These are phyloP conservation scores for Proteles cristata DNA, from an alignment of 2,113 vertebrate genomes.

Conservation along the genomic window DNA sequence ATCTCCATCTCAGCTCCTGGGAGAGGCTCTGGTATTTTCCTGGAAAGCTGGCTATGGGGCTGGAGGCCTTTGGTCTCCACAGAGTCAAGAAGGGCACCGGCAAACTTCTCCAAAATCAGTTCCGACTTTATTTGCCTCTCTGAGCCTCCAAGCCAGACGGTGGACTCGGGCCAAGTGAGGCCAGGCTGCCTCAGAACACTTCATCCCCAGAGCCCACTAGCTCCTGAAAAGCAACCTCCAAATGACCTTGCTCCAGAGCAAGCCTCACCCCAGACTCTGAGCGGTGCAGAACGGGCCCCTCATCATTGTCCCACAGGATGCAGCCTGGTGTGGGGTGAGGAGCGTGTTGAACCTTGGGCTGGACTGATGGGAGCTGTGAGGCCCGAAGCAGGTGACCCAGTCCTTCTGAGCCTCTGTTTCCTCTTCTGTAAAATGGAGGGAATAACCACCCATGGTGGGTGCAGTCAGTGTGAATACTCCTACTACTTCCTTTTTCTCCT, in stretches of 20 bases:
- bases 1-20: background rate
- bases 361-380: background rate
- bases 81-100: background rate
- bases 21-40: background rate
- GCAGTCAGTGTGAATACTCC: background rate
- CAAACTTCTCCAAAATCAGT: constrained; percentile 14
- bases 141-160: background rate
- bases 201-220: background rate
- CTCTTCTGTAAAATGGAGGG: background rate
- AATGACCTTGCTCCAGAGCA: background rate
- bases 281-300: background rate
- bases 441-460: background rate
- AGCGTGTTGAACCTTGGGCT: background rate
- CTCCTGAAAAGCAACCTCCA: background rate
- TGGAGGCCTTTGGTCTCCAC: background rate
- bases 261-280: background rate
- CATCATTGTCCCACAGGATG: background rate
- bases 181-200: background rate
- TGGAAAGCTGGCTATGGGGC: background rate
- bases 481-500: background rate
- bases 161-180: background rate
- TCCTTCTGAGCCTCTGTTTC: background rate
- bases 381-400: background rate
- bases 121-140: background rate
- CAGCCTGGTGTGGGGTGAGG: background rate